Percentiles rank a stretch among this genome's conserved stretches.
These are phyloP conservation scores for Entosphenus tridentatus DNA, from an alignment of 2,113 vertebrate genomes.

Conservation along the genomic window DNA sequence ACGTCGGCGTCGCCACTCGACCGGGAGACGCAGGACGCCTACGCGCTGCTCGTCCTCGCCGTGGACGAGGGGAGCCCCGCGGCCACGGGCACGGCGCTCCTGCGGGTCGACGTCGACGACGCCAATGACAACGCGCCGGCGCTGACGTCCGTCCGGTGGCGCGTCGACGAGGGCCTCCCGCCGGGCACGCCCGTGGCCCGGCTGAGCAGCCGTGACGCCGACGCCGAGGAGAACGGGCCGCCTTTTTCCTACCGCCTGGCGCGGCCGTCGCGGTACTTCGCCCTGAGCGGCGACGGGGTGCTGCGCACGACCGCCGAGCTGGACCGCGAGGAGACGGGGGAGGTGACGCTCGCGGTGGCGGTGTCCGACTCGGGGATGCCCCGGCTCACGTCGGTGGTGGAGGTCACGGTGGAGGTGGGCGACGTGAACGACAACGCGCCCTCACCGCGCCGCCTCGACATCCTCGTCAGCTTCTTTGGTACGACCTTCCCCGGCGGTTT, in stretches of 20 bases:
- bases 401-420: conserved; percentile 48
- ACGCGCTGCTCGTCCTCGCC: conserved; percentile 60
- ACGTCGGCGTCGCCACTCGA: conserved; percentile 64
- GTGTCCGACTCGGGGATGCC: conserved; percentile 69
- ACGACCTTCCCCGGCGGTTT: conserved; percentile 66
- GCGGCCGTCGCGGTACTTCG: conserved; percentile 37
- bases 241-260: conserved; percentile 55
- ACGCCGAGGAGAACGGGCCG: conserved; percentile 75
- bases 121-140: conserved; percentile 84
- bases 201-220: conserved; percentile 46
- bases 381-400: conserved; percentile 88
- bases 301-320: conserved; percentile 66
- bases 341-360: conserved; percentile 62
- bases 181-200: conserved; percentile 49
- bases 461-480: conserved; percentile 74
- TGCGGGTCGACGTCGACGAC: conserved; percentile 71
- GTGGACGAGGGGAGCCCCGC: conserved; percentile 56
- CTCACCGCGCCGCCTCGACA: conserved; percentile 53
- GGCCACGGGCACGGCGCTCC: conserved; percentile 51
- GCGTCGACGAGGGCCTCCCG: conserved; percentile 67
- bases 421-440: conserved; percentile 94
- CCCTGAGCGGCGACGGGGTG: conserved; percentile 42
- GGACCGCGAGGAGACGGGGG: conserved; percentile 65
- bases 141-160: conserved; percentile 34
- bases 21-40: conserved; percentile 49